Conservation (phyloP, 2,888 invertebrate species). For the Galeopsomyia nigrocyanea region DNA sequence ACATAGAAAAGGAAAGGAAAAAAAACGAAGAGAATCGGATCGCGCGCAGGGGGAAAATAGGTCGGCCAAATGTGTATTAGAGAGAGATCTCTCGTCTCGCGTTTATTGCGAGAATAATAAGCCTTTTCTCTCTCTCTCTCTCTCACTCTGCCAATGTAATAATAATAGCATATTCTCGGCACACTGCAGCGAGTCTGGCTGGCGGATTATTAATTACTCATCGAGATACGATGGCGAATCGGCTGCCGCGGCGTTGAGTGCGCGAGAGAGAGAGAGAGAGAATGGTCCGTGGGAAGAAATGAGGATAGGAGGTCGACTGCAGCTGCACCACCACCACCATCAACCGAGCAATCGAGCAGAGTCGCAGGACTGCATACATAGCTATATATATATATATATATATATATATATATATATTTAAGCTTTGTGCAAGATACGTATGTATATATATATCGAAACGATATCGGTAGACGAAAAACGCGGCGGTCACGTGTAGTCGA, state of each 20-base stretch:
- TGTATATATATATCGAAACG: background rate
- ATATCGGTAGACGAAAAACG: background rate
- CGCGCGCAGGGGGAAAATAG: constrained; percentile 26
- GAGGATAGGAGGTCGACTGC: constrained; percentile 56
- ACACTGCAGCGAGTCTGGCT: too few relatives aligned
- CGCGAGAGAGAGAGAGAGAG: too few relatives aligned
- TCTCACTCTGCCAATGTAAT: too few relatives aligned
- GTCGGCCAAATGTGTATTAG: constrained; percentile 23
- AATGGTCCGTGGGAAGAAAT: constrained; percentile 50
- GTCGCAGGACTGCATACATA: background rate
- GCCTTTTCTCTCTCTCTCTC: too few relatives aligned
- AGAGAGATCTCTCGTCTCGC: background rate
- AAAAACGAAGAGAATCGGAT: background rate
- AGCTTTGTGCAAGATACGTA: too few relatives aligned
- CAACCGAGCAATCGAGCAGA: background rate
- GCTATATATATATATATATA: background rate
- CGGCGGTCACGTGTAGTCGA: constrained; percentile 3
- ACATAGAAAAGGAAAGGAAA: too few relatives aligned
- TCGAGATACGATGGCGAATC: constrained; percentile 7
- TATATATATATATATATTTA: too few relatives aligned
- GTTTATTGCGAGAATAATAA: background rate
- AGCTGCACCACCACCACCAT: background rate
- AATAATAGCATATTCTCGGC: background rate
- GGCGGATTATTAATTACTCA: constrained; percentile 26
- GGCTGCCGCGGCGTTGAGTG: background rate